These are phyloP conservation scores for Trematomus loennbergii DNA, from an alignment of 2,113 vertebrate genomes.

Conservation along the genomic window DNA sequence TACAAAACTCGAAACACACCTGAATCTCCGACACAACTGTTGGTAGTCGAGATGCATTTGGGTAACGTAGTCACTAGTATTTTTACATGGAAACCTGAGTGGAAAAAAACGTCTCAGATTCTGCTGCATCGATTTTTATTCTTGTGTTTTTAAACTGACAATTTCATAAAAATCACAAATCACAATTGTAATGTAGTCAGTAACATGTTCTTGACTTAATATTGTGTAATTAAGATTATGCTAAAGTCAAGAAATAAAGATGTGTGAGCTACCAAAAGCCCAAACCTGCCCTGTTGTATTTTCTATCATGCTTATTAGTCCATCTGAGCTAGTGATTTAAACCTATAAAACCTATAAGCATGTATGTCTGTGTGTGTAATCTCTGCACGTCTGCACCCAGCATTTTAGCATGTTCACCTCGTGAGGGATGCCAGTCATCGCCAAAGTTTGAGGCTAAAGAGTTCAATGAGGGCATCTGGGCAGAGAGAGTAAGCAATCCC, in stretches of 20 bases:
- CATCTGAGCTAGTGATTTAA: background rate
- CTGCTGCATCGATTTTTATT: background rate
- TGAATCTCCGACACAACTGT: background rate
- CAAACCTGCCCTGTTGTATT: background rate
- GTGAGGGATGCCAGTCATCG: background rate
- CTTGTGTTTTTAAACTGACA: background rate
- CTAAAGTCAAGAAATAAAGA: too few species aligned
- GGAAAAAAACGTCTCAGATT: background rate
- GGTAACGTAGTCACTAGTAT: background rate
- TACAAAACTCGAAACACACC: background rate
- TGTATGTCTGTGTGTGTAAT: background rate
- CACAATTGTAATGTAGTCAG: too few species aligned
- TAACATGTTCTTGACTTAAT: too few species aligned
- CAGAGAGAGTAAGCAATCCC: slow-evolving; percentile 41
- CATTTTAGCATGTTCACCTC: background rate
- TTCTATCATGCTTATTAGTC: background rate
- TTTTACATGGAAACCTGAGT: too few species aligned
- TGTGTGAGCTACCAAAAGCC: background rate
- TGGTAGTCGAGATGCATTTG: background rate
- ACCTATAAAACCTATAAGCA: too few species aligned
- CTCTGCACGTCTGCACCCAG: background rate
- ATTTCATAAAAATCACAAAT: too few species aligned
- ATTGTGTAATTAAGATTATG: too few species aligned
- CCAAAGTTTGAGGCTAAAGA: slow-evolving; percentile 17
- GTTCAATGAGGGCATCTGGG: slow-evolving; percentile 37